phyloP scores from a whole-genome alignment of 2,888 invertebrate species.

The Chromoteleia sp. region DNA sequence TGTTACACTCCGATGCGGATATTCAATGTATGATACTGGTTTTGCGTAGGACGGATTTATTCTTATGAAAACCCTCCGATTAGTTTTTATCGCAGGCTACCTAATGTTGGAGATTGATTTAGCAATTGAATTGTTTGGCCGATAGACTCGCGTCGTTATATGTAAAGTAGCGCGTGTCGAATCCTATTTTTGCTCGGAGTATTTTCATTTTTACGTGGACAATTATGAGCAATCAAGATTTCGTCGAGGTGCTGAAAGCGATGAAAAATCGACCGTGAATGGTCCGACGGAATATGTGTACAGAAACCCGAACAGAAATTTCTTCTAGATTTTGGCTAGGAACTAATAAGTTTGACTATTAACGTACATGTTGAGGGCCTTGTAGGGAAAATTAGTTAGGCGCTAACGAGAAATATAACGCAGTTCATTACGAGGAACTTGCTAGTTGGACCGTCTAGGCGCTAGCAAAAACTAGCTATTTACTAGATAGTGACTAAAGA shows the following conservation, averaged over 20 bases:
- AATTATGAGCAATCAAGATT: constrained; percentile 30
- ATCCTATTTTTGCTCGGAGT: constrained; percentile 16
- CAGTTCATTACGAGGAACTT: too few relatives aligned
- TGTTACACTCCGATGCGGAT: constrained; percentile 64
- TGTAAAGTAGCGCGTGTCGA: constrained; percentile 57
- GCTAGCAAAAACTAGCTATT: too few relatives aligned
- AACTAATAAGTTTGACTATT: too few relatives aligned
- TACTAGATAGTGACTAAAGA: too few relatives aligned
- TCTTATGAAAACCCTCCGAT: constrained; percentile 34
- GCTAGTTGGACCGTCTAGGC: too few relatives aligned
- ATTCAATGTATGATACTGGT: constrained; percentile 49
- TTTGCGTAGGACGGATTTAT: constrained; percentile 28
- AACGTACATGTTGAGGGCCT: too few relatives aligned
- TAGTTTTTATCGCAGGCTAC: constrained; percentile 40
- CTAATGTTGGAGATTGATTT: constrained; percentile 30
- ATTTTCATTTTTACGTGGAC: constrained; percentile 34
- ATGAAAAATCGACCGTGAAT: constrained; percentile 42
- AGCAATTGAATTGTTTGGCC: constrained; percentile 33
- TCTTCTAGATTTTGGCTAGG: too few relatives aligned
- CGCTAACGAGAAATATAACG: too few relatives aligned
- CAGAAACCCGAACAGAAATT: too few relatives aligned
- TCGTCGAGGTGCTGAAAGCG: constrained; percentile 31
- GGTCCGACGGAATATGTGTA: not conserved
- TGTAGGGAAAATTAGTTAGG: too few relatives aligned
- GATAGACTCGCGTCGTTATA: constrained; percentile 28